These are phyloP conservation scores for Peromyscus leucopus DNA, from an alignment of 2,113 vertebrate genomes.

Conservation along the genomic window DNA sequence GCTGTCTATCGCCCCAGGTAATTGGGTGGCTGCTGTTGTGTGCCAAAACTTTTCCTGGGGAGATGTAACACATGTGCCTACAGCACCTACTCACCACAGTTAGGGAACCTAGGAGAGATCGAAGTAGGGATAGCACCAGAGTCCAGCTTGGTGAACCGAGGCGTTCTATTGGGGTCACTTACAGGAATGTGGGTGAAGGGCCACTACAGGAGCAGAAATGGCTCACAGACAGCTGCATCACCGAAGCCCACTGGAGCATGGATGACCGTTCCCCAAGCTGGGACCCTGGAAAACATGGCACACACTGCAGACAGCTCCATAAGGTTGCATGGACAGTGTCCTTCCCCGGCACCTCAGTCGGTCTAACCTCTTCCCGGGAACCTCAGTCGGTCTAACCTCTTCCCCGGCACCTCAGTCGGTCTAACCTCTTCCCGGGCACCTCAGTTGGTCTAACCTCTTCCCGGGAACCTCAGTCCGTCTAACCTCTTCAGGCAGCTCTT, in stretches of 20 bases:
- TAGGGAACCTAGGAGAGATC: not conserved
- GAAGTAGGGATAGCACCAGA: not conserved
- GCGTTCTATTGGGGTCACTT: not conserved
- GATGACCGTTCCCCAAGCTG: not conserved
- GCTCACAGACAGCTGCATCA: not conserved
- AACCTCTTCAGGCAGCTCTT: not conserved
- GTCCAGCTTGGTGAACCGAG: not conserved
- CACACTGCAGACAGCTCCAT: not conserved
- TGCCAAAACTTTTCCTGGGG: not conserved
- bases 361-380: not conserved
- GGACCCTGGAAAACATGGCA: not conserved
- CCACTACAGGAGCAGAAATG: not conserved
- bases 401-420: not conserved
- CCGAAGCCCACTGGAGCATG: not conserved
- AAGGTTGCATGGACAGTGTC: not conserved
- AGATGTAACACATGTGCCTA: not conserved
- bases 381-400: not conserved
- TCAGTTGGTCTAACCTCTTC: not conserved
- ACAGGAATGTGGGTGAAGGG: not conserved
- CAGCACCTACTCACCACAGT: too few relatives aligned
- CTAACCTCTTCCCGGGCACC: not conserved
- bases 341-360: not conserved
- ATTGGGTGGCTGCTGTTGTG: not conserved
- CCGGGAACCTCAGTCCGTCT: not conserved
- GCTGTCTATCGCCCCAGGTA: not conserved